phyloP scores from a whole-genome alignment of 2,888 invertebrate species.

The Stomorhina lunata region DNA sequence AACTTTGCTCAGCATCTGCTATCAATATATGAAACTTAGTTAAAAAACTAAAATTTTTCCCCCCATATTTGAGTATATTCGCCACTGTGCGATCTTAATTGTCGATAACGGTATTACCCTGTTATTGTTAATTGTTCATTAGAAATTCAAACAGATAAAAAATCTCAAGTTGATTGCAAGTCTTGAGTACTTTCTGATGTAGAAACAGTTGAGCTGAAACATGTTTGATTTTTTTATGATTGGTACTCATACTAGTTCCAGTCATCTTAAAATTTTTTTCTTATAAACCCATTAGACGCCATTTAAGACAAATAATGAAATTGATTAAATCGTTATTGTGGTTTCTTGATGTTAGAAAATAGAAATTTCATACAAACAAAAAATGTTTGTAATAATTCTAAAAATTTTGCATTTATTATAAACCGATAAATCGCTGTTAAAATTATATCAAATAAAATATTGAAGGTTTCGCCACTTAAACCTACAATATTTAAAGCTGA shows the following conservation, averaged over 20 bases:
- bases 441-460: no score
- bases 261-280: neutral
- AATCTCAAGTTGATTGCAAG: neutral
- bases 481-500: no score
- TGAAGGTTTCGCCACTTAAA: no score
- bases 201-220: neutral
- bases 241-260: neutral
- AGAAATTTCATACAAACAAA: no score
- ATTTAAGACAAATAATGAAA: neutral
- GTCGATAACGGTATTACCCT: conserved; percentile 24
- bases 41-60: no score
- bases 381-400: no score
- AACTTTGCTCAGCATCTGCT: no score
- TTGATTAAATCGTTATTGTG: neutral
- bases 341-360: neutral
- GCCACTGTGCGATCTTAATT: conserved; percentile 10
- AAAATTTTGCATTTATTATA: no score
- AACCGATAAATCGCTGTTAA: no score
- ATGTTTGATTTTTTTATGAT: no score
- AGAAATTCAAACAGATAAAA: conserved; percentile 32
- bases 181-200: neutral
- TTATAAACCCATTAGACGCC: neutral
- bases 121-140: conserved; percentile 30
- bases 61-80: neutral
- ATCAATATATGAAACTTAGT: no score